phyloP scores from a whole-genome alignment of 2,888 invertebrate genomes.

The Merodon equestris region DNA sequence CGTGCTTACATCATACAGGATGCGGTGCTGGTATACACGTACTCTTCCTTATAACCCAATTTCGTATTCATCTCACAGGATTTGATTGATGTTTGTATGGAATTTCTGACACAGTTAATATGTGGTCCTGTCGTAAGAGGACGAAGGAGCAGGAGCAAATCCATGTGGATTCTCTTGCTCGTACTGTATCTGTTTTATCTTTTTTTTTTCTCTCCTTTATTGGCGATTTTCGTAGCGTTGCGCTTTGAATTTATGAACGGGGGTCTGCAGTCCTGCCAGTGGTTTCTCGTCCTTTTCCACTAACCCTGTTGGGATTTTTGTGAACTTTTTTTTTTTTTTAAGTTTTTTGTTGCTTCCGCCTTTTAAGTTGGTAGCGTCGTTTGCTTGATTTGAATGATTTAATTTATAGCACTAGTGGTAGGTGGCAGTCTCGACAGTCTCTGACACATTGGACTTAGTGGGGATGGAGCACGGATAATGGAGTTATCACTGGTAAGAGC shows the following conservation, averaged over 20 bases:
- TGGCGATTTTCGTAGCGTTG: conserved; percentile 60
- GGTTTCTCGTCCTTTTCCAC: conserved; percentile 5
- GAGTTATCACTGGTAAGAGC: conserved; percentile 50
- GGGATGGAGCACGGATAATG: conserved; percentile 38
- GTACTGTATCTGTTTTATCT: background rate
- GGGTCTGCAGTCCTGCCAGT: conserved; percentile 9
- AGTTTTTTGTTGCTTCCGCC: conserved; percentile 1
- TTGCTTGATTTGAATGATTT: conserved; percentile 64
- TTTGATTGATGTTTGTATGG: conserved; percentile 69
- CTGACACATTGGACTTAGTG: conserved; percentile 15
- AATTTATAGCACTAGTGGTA: conserved; percentile 57
- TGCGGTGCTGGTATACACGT: background rate
- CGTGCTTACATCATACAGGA: conserved; percentile 33
- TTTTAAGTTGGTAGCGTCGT: conserved; percentile 47
- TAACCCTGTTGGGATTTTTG: conserved; percentile 43
- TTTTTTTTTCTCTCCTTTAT: conserved; percentile 26
- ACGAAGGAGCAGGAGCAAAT: conserved; percentile 26
- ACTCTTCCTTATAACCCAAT: conserved; percentile 59
- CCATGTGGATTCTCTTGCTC: conserved; percentile 42
- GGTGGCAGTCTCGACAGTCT: conserved; percentile 18
- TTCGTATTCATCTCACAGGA: conserved; percentile 68
- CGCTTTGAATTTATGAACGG: conserved; percentile 63
- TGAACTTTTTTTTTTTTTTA: conserved; percentile 16
- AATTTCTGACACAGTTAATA: conserved; percentile 69
- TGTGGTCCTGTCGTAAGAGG: conserved; percentile 44